Evolutionary conservation across 2,888 invertebrate genomes (phyloP), one percentile per base, ranked within the genome.

Genomic region (Cosmorhoe ocellata): DNA sequence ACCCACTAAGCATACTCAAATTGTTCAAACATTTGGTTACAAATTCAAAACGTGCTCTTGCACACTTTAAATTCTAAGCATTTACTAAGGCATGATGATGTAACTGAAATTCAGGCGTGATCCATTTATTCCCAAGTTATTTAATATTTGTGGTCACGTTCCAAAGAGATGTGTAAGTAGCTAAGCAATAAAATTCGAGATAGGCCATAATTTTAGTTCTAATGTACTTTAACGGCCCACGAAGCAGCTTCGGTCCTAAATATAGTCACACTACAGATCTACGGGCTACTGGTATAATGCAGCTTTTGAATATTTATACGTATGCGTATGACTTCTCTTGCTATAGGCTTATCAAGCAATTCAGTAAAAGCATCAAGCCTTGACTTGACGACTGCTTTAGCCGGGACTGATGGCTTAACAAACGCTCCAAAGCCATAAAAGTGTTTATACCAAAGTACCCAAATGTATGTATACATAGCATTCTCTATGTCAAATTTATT

Each of bases 151-250:
- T 33, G 48, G 48, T 53, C 48, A 53, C 53, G 53, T 53, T 31
- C 45, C 44, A 48, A 34, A 26, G 18, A 36, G 30, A 55, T 46
- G 46, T 54, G 30, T 51, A 48, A 45, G 37, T 36, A 33, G 31
- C 46, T 37, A 34, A 33, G 50, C 46, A 48, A 56, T 54, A 52
- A 56, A 36, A 49, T 59, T 47, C 56, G 49, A 55, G 55, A 58
- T 53, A 52, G 56, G 51, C 55, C 24, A 58, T 61, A 52, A 61
- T 46, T 61, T 40, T 32, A 44, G 38, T 31, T 38, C 39, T 52
- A 58, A 58, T 52, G 54, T 54, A 43, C 46, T 53, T 46, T 61
- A 57, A 57, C 53, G 56, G 58, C 51, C 44, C 42, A 47, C 26
- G 47, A 30, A 54, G 58, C 42, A 48, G 54, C 32, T 51, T 44